phyloP scores from a whole-genome alignment of 2,888 invertebrate species.

The Xestia ashworthii region DNA sequence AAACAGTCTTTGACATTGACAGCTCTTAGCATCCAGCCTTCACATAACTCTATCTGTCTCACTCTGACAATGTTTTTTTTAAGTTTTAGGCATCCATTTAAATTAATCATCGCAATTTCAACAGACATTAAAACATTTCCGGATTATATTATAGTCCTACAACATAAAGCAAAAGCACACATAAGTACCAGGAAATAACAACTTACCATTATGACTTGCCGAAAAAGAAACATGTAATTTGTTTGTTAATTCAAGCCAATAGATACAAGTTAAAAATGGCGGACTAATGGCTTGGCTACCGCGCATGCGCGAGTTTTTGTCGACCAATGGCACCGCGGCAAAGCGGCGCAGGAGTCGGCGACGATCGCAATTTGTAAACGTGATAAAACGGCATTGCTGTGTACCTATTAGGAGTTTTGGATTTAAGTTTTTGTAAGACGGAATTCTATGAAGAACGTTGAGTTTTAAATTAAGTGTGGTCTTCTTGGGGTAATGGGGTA shows the following conservation, averaged over 20 bases:
- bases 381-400: conserved; percentile 63
- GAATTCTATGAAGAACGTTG: conserved; percentile 45
- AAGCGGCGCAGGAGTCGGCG: conserved; percentile 53
- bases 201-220: conserved; percentile 36
- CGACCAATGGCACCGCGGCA: conserved; percentile 63
- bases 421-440: conserved; percentile 47
- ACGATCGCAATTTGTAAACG: conserved; percentile 72
- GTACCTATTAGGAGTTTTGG: conserved; percentile 58
- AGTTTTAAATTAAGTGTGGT: conserved; percentile 21
- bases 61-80: background rate
- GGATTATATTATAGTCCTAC: background rate
- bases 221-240: conserved; percentile 56
- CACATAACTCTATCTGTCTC: background rate
- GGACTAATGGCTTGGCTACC: conserved; percentile 67
- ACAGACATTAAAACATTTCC: conserved; percentile 1
- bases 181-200: conserved; percentile 32
- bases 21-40: background rate
- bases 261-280: conserved; percentile 58
- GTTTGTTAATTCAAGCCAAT: conserved; percentile 62
- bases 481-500: conserved; percentile 13
- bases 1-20: background rate
- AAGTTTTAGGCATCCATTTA: background rate
- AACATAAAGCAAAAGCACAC: background rate
- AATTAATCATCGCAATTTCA: conserved; percentile 7
- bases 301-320: conserved; percentile 69